Evolutionary conservation across 2,888 invertebrate genomes (phyloP).

Genomic region (Thalpophila matura): DNA sequence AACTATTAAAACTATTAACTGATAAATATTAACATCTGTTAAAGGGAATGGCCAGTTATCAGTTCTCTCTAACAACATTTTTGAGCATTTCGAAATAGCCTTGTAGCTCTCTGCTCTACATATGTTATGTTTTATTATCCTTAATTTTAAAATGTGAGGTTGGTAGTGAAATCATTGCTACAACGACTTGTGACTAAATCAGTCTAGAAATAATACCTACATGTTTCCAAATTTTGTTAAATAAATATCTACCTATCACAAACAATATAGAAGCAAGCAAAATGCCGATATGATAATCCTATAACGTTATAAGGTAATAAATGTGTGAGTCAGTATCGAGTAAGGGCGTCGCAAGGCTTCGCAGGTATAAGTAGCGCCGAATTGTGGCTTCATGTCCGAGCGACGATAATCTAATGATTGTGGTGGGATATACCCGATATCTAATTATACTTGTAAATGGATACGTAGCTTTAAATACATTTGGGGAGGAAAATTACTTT

Average conservation of each 20-base stretch:
- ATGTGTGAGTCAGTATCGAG: slow-evolving; percentile 77
- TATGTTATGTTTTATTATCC: neutral
- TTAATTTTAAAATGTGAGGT: slow-evolving; percentile 1
- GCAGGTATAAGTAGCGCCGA: slow-evolving; percentile 79
- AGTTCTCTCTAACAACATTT: slow-evolving; percentile 26
- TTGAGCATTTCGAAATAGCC: slow-evolving; percentile 12
- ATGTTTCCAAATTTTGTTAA: neutral
- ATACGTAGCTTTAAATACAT: slow-evolving; percentile 52
- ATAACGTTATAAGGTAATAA: slow-evolving; percentile 65
- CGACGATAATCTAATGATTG: slow-evolving; percentile 69
- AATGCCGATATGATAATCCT: slow-evolving; percentile 62
- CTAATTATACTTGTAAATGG: slow-evolving; percentile 65
- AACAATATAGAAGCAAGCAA: slow-evolving; percentile 38
- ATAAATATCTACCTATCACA: slow-evolving; percentile 2
- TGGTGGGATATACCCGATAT: slow-evolving; percentile 59
- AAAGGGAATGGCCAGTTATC: slow-evolving; percentile 71
- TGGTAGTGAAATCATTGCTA: neutral
- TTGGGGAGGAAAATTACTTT: slow-evolving; percentile 27
- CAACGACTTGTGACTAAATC: neutral
- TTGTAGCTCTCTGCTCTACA: no score
- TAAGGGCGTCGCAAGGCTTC: slow-evolving; percentile 82
- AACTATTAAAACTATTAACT: slow-evolving; percentile 74
- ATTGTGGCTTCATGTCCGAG: slow-evolving; percentile 83
- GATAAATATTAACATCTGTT: slow-evolving; percentile 83
- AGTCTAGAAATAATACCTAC: neutral